These are phyloP conservation scores for Solenopsis fugax DNA, from an alignment of 1,140 invertebrate genomes.

Conservation along the genomic window DNA sequence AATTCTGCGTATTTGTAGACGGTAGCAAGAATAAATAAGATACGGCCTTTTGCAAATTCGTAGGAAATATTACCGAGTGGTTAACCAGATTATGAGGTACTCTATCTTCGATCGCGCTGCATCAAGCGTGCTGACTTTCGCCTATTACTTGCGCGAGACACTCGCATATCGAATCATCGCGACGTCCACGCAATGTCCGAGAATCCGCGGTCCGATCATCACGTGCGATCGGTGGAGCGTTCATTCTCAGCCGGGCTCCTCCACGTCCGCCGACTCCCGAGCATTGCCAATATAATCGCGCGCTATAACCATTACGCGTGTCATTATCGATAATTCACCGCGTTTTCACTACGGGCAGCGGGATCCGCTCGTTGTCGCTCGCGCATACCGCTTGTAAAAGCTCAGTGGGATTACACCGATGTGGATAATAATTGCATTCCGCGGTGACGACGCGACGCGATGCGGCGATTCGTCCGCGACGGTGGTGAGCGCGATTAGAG, in stretches of 20 bases:
- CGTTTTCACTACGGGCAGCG: conserved; percentile 65
- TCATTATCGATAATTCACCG: conserved; percentile 70
- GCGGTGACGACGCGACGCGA: conserved; percentile 1
- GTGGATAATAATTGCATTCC: conserved; percentile 68
- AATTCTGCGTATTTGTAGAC: background rate
- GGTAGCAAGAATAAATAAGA: background rate
- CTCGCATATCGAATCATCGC: conserved; percentile 39
- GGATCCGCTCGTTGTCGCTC: conserved; percentile 34
- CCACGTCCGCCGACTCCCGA: conserved; percentile 48
- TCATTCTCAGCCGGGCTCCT: conserved; percentile 21
- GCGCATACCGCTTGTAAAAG: conserved; percentile 40
- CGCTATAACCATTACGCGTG: conserved; percentile 63
- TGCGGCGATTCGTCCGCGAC: conserved; percentile 40
- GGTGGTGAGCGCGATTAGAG: conserved; percentile 27
- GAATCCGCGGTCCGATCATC: conserved; percentile 31
- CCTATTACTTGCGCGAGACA: conserved; percentile 32
- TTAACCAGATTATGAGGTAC: background rate
- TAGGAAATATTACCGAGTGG: background rate
- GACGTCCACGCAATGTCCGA: background rate
- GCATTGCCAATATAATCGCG: conserved; percentile 35
- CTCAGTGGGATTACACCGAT: conserved; percentile 45
- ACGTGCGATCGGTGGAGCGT: conserved; percentile 21
- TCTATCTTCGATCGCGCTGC: conserved; percentile 4
- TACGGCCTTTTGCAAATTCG: background rate
- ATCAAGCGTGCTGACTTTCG: conserved; percentile 20